phyloP scores from a whole-genome alignment of 2,113 vertebrate species.

The Oreotrochilus melanogaster region DNA sequence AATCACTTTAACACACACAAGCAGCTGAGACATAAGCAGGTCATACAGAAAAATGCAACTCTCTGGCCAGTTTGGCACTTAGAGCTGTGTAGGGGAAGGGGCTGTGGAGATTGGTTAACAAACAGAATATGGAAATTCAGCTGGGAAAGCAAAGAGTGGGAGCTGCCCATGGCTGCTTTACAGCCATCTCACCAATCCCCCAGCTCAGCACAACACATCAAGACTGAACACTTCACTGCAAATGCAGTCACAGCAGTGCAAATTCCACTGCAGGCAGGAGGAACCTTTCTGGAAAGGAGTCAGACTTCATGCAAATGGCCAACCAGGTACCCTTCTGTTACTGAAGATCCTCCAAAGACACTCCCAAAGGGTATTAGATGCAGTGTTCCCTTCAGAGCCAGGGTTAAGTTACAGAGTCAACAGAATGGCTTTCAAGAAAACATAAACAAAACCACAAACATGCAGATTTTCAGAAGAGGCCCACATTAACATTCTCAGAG shows the following conservation, averaged over 20 bases:
- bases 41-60: background rate
- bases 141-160: background rate
- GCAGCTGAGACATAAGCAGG: background rate
- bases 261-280: background rate
- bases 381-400: background rate
- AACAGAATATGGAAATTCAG: background rate
- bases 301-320: background rate
- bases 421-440: background rate
- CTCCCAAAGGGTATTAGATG: background rate
- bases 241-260: background rate
- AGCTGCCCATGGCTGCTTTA: background rate
- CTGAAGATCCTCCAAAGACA: background rate
- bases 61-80: background rate
- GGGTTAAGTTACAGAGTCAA: background rate
- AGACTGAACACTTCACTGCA: background rate
- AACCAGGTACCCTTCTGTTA: background rate
- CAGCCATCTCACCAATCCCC: background rate
- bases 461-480: background rate
- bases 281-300: background rate
- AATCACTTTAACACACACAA: background rate
- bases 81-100: background rate
- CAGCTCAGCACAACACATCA: accelerated
- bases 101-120: background rate
- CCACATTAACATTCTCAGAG: background rate
- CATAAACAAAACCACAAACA: accelerated